Conservation (phyloP, 2,113 vertebrate genomes). For the Salvelinus namaycush region DNA sequence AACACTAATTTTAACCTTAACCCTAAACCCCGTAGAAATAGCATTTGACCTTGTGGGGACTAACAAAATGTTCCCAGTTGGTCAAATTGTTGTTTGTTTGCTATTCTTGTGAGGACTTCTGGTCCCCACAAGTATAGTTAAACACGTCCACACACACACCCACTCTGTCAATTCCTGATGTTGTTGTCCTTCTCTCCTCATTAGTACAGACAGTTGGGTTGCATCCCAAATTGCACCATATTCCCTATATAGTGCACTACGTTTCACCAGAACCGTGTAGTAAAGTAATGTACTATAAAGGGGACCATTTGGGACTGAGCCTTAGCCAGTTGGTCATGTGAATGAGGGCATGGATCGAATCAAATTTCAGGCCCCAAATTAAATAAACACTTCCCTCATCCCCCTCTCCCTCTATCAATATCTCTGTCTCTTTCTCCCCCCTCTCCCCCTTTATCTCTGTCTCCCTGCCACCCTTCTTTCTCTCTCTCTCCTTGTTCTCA, state of each 20-base stretch:
- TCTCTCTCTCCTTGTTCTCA: neutral
- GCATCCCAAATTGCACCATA: no score
- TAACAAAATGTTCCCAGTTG: no score
- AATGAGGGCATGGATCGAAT: neutral
- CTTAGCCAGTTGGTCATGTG: neutral
- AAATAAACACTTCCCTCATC: neutral
- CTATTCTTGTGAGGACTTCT: no score
- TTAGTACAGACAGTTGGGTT: neutral
- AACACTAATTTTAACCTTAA: no score
- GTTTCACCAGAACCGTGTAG: neutral
- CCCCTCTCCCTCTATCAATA: neutral
- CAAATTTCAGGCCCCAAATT: constrained; percentile 6
- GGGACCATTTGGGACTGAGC: neutral
- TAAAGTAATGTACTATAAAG: neutral
- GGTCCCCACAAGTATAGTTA: neutral
- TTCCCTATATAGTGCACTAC: neutral
- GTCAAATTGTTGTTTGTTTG: neutral
- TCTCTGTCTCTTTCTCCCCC: neutral
- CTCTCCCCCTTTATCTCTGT: neutral
- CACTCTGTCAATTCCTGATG: neutral
- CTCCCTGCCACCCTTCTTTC: neutral
- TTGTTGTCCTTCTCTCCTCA: neutral
- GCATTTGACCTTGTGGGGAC: no score
- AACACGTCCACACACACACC: constrained; percentile 1
- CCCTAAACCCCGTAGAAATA: no score